A percentile compares a stretch with the other conserved stretches of the same genome.
Conservation (phyloP, 2,113 vertebrate genomes). For the Cyrtonyx montezumae region DNA sequence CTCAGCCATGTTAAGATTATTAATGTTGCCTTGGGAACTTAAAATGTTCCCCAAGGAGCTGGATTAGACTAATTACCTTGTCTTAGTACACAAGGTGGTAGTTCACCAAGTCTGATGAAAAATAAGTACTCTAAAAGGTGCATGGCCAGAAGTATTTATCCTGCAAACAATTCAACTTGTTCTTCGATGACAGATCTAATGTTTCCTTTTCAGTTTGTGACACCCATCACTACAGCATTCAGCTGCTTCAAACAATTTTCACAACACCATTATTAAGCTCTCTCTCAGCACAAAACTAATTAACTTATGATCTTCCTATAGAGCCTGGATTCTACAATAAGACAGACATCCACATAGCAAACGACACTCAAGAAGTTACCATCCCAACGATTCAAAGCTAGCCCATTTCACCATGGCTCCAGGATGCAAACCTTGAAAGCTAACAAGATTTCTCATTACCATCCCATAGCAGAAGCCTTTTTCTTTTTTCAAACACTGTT, state of each 20-base stretch:
- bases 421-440: background rate
- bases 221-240: slow-evolving; percentile 24
- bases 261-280: slow-evolving; percentile 12
- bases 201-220: slow-evolving; percentile 37
- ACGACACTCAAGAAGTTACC: background rate
- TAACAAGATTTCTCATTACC: background rate
- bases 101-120: background rate
- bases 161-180: background rate
- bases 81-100: background rate
- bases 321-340: background rate
- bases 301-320: background rate
- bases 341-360: background rate
- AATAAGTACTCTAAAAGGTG: slow-evolving; percentile 19
- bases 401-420: background rate
- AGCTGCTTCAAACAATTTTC: slow-evolving; percentile 45
- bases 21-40: slow-evolving; percentile 29
- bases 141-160: background rate
- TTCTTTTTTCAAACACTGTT: background rate
- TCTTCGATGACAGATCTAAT: slow-evolving; percentile 12
- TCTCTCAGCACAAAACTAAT: slow-evolving; percentile 43
- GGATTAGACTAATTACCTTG: slow-evolving; percentile 33
- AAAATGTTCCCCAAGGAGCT: background rate
- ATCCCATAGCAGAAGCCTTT: background rate
- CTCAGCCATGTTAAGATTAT: slow-evolving; percentile 8
- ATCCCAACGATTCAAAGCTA: background rate